Evolutionary conservation across 2,797 vertebrate species (phyloP).

Genomic region (Pipistrellus kuhlii): DNA sequence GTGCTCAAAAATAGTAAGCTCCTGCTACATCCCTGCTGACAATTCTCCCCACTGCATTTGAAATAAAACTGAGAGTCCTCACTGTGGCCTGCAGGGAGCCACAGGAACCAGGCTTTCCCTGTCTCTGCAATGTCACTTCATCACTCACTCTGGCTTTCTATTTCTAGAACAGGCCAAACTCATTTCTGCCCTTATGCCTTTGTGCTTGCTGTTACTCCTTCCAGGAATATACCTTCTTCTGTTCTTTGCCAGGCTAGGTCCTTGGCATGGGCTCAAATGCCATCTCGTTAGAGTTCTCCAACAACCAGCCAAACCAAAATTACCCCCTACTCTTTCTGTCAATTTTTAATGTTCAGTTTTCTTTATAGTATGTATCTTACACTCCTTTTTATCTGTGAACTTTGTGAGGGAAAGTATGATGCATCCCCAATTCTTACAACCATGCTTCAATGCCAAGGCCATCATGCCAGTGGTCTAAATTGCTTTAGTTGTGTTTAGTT

Average conservation of each 20-base stretch:
- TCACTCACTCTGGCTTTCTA: background rate
- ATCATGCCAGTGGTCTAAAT: background rate
- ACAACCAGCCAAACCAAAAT: background rate
- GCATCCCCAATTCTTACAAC: background rate
- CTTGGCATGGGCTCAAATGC: background rate
- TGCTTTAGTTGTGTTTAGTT: background rate
- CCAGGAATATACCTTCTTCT: background rate
- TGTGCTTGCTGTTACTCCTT: background rate
- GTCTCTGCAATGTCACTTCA: background rate
- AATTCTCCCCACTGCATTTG: background rate
- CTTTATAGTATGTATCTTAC: background rate
- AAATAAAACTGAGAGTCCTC: background rate
- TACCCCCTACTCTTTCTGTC: background rate
- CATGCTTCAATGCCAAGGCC: background rate
- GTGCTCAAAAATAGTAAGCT: background rate
- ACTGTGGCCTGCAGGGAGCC: fast-evolving
- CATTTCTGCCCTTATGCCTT: background rate
- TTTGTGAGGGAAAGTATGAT: background rate
- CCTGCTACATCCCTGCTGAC: background rate
- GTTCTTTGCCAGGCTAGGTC: background rate
- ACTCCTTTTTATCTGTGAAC: background rate
- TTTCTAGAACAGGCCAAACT: background rate
- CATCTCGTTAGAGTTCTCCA: background rate
- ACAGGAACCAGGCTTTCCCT: background rate
- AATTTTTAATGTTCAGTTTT: background rate